These are phyloP conservation scores for Periophthalmus modestus DNA, from an alignment of 2,113 vertebrate species.

Conservation along the genomic window DNA sequence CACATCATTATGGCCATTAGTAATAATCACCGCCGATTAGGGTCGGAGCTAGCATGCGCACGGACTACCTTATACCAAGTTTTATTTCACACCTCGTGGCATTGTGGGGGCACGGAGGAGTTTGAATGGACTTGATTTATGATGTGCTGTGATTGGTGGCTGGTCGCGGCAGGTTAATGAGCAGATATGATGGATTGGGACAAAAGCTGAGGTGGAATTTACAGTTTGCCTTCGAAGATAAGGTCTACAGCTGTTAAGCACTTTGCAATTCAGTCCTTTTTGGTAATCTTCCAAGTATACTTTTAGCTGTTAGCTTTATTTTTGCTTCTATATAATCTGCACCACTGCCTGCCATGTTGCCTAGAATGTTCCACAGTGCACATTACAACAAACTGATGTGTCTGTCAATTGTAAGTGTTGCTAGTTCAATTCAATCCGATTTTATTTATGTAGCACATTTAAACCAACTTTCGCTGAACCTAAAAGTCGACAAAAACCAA, in stretches of 20 bases:
- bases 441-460: too few relatives aligned
- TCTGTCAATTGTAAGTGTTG: too few relatives aligned
- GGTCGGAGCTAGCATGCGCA: constrained; percentile 65
- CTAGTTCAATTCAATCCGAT: too few relatives aligned
- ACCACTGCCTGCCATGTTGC: too few relatives aligned
- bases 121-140: constrained; percentile 52
- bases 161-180: constrained; percentile 53
- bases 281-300: background rate
- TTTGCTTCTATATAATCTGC: too few relatives aligned
- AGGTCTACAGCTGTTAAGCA: background rate
- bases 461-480: too few relatives aligned
- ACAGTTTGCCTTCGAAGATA: constrained; percentile 30
- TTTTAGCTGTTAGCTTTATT: background rate
- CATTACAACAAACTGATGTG: too few relatives aligned
- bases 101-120: constrained; percentile 25
- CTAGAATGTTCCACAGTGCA: too few relatives aligned
- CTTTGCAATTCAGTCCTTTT: background rate
- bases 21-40: constrained; percentile 85
- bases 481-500: too few relatives aligned
- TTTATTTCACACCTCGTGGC: constrained; percentile 17
- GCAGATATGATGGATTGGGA: constrained; percentile 54
- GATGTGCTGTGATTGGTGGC: constrained; percentile 37
- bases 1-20: constrained; percentile 87
- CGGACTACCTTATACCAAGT: constrained; percentile 31
- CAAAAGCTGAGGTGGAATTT: constrained; percentile 42